phyloP scores from a whole-genome alignment of 2,797 vertebrate species.

The Neomorphus geoffroyi region DNA sequence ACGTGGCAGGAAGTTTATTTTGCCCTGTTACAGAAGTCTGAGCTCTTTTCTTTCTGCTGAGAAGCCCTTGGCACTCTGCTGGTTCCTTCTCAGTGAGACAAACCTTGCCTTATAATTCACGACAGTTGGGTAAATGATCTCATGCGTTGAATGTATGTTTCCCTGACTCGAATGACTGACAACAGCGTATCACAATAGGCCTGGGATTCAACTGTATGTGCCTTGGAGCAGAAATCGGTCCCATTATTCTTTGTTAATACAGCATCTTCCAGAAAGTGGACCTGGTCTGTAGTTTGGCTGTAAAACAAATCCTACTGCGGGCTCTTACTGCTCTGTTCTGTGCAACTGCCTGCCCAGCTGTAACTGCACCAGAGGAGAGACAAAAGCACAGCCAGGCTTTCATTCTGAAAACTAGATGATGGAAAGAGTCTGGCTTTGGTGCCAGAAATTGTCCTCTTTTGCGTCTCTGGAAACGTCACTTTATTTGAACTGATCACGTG shows the following conservation, averaged over 20 bases:
- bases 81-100: not conserved
- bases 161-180: not conserved
- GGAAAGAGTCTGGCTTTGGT: not conserved
- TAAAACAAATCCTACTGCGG: not conserved
- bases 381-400: not conserved
- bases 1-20: constrained; percentile 14
- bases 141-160: not conserved
- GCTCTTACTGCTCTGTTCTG: not conserved
- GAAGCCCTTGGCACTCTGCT: not conserved
- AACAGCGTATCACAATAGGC: not conserved
- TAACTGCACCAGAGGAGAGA: not conserved
- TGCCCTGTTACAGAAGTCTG: not conserved
- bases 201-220: not conserved
- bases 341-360: not conserved
- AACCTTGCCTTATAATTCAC: not conserved
- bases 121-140: not conserved
- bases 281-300: not conserved
- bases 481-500: accelerated
- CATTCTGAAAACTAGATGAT: accelerated
- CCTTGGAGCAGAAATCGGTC: not conserved
- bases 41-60: not conserved
- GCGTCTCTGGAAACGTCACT: not conserved
- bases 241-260: constrained; percentile 8
- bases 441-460: not conserved
- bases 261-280: not conserved